phyloP scores from a whole-genome alignment of 2,797 vertebrate species.

The Lacerta viridis region DNA sequence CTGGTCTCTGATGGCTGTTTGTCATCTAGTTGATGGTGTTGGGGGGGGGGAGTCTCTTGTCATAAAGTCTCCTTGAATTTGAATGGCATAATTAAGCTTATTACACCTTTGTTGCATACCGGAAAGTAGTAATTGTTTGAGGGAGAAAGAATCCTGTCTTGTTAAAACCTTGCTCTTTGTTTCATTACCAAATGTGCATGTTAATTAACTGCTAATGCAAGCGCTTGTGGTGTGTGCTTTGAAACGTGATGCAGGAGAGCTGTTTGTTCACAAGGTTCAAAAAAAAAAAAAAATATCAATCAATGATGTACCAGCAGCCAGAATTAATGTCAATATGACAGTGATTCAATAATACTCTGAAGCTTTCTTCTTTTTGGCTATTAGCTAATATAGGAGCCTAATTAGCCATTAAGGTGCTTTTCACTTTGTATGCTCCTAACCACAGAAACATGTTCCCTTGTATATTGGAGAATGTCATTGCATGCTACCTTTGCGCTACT shows the following conservation, averaged over 20 bases:
- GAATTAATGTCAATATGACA: conserved; percentile 88
- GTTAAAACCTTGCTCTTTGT: conserved; percentile 43
- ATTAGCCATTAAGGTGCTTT: conserved; percentile 87
- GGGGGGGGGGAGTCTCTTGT: not conserved
- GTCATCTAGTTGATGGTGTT: not conserved
- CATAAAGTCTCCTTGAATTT: not conserved
- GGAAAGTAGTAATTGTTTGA: conserved; percentile 14
- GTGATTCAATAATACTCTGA: conserved; percentile 84
- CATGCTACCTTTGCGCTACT: conserved; percentile 26
- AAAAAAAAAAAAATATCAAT: conserved; percentile 75
- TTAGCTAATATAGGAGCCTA: conserved; percentile 85
- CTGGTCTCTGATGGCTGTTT: not conserved
- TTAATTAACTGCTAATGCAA: conserved; percentile 22
- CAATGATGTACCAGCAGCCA: conserved; percentile 82
- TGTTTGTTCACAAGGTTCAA: conserved; percentile 53
- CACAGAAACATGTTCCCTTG: conserved; percentile 11
- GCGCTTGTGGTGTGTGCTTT: conserved; percentile 35
- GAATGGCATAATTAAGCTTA: conserved; percentile 19
- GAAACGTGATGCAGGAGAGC: conserved; percentile 39
- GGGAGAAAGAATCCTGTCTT: conserved; percentile 19
- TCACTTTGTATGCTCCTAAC: conserved; percentile 82
- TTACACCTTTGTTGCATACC: conserved; percentile 7
- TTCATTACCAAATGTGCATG: conserved; percentile 34
- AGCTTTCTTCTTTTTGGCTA: conserved; percentile 84
- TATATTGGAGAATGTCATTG: conserved; percentile 36